Base-by-base conservation (phyloP, 2,888 invertebrate genomes). In the Philhelius pedissequus region DNA sequence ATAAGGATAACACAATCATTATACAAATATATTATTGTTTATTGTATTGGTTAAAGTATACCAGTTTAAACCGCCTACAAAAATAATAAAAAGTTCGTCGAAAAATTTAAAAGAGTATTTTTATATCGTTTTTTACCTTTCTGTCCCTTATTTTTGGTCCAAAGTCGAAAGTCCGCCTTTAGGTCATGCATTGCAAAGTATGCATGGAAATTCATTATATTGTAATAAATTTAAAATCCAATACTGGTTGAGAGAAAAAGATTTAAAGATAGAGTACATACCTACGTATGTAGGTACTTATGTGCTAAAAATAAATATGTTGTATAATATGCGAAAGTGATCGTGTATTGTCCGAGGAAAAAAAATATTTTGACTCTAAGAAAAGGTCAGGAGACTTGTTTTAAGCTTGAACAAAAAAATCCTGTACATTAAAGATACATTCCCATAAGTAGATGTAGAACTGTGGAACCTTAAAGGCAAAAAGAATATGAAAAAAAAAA, bases 311-410 rank as follows among this genome's bases (percentile, higher is more conserved):
- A 83, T 83, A 79, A 64, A 45, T 6, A 7, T 45, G 27, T 82
- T 82, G 79, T 79, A 83, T 83, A 78, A 83, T 71, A 71, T 74
- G 62, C 69, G 83, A 79, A 70, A 79, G 74, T 79, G 83, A 77
- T 77, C 81, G 54, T 54, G 11, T 11, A 1, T 18, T 30, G n/a
- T 30, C 2, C 7, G 11, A 52, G 4, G 13, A 64, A 68, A 58
- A 25, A 64, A 58, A 25, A 64, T 62, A 35, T 52, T 54, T 60
- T 30, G 35, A 30, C n/a, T 43, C 6, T 11, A 40, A 13, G 25
- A 62, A 77, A 81, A 78, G 82, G 78, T 83, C 82, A 78, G 48
- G 56, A n/a, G 32, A 60, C 62, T 64, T 64, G 62, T 64, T 60
- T 60, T 4, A n/a, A 43, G 15, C 13, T 27, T 64, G 64, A 9